These are phyloP conservation scores for Pollachius pollachius DNA, from an alignment of 2,113 vertebrate genomes.

Conservation along the genomic window DNA sequence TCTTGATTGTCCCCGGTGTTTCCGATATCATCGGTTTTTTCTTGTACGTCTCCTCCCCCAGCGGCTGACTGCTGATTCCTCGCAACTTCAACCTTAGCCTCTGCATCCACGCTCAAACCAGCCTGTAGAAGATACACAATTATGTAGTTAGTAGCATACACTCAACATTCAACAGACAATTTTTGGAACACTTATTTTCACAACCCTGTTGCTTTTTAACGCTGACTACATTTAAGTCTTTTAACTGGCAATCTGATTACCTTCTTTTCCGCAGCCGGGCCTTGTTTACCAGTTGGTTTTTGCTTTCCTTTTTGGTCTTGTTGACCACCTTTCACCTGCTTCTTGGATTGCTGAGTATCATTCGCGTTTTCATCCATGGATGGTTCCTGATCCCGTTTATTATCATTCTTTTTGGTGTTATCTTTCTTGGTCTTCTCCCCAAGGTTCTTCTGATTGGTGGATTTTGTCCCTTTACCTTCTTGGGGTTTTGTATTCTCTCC, in stretches of 20 bases:
- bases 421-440: conserved; percentile 38
- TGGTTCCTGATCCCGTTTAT: conserved; percentile 43
- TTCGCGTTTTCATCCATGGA: conserved; percentile 30
- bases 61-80: neutral
- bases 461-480: neutral
- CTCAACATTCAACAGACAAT: too few species aligned
- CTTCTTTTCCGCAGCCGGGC: neutral
- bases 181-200: too few species aligned
- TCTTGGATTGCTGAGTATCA: conserved; percentile 15
- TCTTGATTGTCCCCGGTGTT: neutral
- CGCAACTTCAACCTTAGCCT: too few species aligned
- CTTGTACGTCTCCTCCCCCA: conserved; percentile 17
- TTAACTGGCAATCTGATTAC: too few species aligned
- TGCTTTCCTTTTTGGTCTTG: conserved; percentile 12
- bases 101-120: neutral
- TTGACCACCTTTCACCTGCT: conserved; percentile 14
- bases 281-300: neutral
- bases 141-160: too few species aligned
- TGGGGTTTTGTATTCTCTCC: neutral
- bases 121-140: too few species aligned
- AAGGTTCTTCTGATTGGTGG: neutral
- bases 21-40: neutral
- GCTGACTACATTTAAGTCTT: too few species aligned
- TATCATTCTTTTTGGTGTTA: neutral
- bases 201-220: too few species aligned